A percentile compares a stretch with the other conserved stretches of the same genome.
Conservation (phyloP, 2,888 invertebrate species). For the Lordiphosa andalusiaca region DNA sequence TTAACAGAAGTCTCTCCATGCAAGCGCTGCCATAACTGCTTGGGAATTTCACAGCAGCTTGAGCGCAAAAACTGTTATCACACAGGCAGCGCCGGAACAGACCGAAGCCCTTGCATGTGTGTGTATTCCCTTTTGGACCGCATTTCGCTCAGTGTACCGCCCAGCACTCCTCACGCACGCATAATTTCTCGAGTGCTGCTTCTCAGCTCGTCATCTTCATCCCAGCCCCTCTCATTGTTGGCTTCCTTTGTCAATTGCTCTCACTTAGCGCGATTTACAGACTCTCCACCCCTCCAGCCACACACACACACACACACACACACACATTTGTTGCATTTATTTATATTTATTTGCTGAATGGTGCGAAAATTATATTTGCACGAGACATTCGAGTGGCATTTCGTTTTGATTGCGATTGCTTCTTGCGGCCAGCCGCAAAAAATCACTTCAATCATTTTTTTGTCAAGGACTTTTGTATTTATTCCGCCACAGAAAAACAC, state of each 20-base stretch:
- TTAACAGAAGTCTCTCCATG: no score
- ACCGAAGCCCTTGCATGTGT: no score
- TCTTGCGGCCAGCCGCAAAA: slow-evolving; percentile 57
- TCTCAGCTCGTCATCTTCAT: slow-evolving; percentile 21
- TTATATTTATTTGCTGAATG: slow-evolving; percentile 52
- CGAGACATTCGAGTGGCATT: slow-evolving; percentile 51
- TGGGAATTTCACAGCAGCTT: no score
- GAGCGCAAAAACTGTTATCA: no score
- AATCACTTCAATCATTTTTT: slow-evolving; percentile 27
- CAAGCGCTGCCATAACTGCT: no score
- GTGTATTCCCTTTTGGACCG: no score
- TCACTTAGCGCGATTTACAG: slow-evolving; percentile 54
- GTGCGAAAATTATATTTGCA: slow-evolving; percentile 74
- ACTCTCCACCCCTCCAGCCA: background rate
- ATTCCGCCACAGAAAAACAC: slow-evolving; percentile 7
- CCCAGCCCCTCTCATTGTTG: slow-evolving; percentile 45
- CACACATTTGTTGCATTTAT: slow-evolving; percentile 51
- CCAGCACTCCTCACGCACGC: slow-evolving; percentile 51
- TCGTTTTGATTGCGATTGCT: slow-evolving; percentile 49
- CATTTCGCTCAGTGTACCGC: slow-evolving; percentile 9
- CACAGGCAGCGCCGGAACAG: no score
- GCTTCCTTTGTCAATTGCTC: slow-evolving; percentile 72
- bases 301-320: slow-evolving; percentile 3
- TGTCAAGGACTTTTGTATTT: slow-evolving; percentile 34
- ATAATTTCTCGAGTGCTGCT: slow-evolving; percentile 65